These are phyloP conservation scores for Cebus imitator DNA, from an alignment of 2,113 vertebrate genomes.

Conservation along the genomic window DNA sequence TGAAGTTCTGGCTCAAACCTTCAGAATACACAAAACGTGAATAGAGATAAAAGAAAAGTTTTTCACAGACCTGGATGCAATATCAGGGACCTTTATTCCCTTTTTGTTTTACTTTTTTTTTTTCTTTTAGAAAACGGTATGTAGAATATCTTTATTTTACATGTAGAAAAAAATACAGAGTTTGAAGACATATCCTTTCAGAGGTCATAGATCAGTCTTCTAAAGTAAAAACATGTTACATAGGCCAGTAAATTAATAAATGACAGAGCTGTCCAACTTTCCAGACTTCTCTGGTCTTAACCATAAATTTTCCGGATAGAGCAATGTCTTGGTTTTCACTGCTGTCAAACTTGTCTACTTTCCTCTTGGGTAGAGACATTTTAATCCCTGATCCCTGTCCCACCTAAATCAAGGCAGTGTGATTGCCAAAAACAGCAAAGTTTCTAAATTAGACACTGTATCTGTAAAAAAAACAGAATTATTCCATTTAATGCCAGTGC, in stretches of 20 bases:
- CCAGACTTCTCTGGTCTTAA: slow-evolving; percentile 48
- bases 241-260: slow-evolving; percentile 43
- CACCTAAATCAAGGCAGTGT: slow-evolving; percentile 37
- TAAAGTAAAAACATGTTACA: slow-evolving; percentile 49
- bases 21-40: not conserved
- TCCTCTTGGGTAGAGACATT: slow-evolving; percentile 20
- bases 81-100: not conserved
- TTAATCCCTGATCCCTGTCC: slow-evolving; percentile 46
- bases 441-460: not conserved
- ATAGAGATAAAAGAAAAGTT: not conserved
- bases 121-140: slow-evolving; percentile 35
- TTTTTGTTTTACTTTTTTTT: not conserved
- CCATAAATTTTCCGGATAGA: slow-evolving; percentile 55
- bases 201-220: slow-evolving; percentile 16
- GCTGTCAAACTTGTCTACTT: slow-evolving; percentile 23
- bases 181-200: slow-evolving; percentile 23
- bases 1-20: not conserved
- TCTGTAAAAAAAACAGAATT: not conserved
- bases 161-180: slow-evolving; percentile 22
- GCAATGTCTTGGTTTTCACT: slow-evolving; percentile 50
- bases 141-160: slow-evolving; percentile 43
- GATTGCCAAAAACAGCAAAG: slow-evolving; percentile 2
- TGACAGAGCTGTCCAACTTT: slow-evolving; percentile 1
- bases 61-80: not conserved
- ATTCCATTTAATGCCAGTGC: not conserved